Base-by-base conservation (phyloP, 2,888 invertebrate species). In the Choristoneura rosaceana region DNA sequence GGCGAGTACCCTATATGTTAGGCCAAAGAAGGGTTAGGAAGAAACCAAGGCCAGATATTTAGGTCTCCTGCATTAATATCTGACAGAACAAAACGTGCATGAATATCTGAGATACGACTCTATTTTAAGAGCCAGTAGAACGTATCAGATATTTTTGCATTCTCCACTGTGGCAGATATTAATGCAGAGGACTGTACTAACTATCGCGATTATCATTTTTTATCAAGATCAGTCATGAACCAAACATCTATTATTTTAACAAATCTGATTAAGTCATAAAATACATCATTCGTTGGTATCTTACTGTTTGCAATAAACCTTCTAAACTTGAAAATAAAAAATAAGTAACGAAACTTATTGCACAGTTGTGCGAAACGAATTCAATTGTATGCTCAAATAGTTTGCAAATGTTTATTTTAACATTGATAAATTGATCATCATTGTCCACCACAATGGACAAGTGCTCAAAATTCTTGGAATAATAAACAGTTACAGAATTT, bases 291-390 rank as follows among this genome's bases (percentile, higher is more conserved):
- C 2, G 4, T 52, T 17, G 43, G 43, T 43, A 43, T 43, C 12
- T 2, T 15, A 47, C n/a, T 47, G 2, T 52, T 0, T 52, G 52
- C 15, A 52, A 52, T 17, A 52, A 52, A 52, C 50, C 15, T 52
- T 52, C 50, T 52, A 15, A 17, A 52, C 17, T 52, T 52, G 17
- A 17, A 52, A 52, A 59, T 59, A 59, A 59, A 59, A 59, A 34
- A 59, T 52, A 52, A 52, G 9, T 52, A 52, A 52, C 52, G 17
- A 52, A 52, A 52, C 52, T 47, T 8, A 52, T 17, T 15, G 17
- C 17, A 9, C 17, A 52, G 15, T 52, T 52, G 17, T 9, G 52
- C 17, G 52, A 52, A 52, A 52, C 52, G 9, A 52, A 52, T 52
- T 52, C 52, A 17, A 52, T 17, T 52, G 17, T 52, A 8, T 7